A percentile compares a stretch with the other conserved stretches of the same genome.
These are phyloP conservation scores for Halcyon senegalensis DNA, from an alignment of 2,113 vertebrate genomes.

Conservation along the genomic window DNA sequence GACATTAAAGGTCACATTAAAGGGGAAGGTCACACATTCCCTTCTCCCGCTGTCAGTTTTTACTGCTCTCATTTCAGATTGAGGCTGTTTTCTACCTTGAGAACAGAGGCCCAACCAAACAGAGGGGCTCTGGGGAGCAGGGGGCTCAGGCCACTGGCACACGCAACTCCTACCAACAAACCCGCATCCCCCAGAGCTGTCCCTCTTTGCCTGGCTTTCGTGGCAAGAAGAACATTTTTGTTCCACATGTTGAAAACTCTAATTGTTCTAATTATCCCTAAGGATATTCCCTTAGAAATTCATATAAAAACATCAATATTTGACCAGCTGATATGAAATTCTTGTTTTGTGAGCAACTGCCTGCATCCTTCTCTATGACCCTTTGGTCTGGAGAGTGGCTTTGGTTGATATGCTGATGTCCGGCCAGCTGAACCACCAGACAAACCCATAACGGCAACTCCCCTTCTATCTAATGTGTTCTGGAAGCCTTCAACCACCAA, in stretches of 20 bases:
- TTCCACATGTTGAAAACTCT: not conserved
- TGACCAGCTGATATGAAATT: not conserved
- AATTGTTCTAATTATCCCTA: not conserved
- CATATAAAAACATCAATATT: not conserved
- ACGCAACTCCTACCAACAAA: no score
- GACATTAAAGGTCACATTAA: no score
- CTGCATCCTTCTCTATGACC: rapidly evolving
- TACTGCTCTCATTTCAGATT: rapidly evolving
- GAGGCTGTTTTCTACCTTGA: not conserved
- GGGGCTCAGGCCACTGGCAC: not conserved
- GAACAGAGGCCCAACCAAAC: not conserved
- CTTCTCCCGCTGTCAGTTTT: not conserved
- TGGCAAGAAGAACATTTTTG: not conserved
- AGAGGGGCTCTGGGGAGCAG: not conserved
- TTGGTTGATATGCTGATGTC: not conserved
- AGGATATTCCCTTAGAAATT: not conserved
- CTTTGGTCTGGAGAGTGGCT: not conserved
- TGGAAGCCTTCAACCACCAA: not conserved
- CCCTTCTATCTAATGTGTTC: not conserved
- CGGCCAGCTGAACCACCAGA: not conserved
- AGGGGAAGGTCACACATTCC: not conserved
- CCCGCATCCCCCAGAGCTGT: not conserved
- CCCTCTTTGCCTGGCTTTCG: not conserved
- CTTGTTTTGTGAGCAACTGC: not conserved
- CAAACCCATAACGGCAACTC: not conserved